These are phyloP conservation scores for Archaeoteleia sp. DNA, from an alignment of 2,888 invertebrate genomes.

Conservation along the genomic window DNA sequence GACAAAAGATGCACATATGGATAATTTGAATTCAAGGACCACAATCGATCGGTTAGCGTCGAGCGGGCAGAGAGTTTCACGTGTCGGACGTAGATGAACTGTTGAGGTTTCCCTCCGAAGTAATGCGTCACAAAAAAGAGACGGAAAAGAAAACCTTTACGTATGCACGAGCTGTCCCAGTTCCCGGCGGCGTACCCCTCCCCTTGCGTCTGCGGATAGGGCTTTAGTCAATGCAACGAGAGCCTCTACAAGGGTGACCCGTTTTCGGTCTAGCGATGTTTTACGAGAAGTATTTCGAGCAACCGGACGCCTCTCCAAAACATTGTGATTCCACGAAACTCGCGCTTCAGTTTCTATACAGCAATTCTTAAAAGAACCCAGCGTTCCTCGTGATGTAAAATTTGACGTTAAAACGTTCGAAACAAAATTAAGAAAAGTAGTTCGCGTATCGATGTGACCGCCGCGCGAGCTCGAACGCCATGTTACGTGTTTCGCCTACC, in stretches of 20 bases:
- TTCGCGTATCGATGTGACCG: too few relatives aligned
- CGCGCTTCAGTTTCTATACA: slow-evolving; percentile 23
- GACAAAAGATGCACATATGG: slow-evolving; percentile 33
- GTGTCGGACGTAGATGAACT: slow-evolving; percentile 61
- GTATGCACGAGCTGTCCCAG: slow-evolving; percentile 60
- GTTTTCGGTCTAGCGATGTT: slow-evolving; percentile 58
- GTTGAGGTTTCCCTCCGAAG: slow-evolving; percentile 62
- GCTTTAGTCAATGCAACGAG: slow-evolving; percentile 54
- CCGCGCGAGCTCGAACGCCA: too few relatives aligned
- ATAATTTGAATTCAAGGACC: slow-evolving; percentile 61
- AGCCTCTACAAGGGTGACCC: slow-evolving; percentile 56
- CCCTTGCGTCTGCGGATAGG: slow-evolving; percentile 37
- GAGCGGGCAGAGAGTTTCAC: slow-evolving; percentile 53
- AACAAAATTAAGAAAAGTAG: too few relatives aligned
- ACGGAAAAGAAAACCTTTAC: slow-evolving; percentile 36
- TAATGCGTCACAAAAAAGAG: slow-evolving; percentile 52
- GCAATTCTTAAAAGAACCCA: slow-evolving; percentile 15
- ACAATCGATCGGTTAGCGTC: slow-evolving; percentile 57
- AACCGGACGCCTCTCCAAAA: slow-evolving; percentile 37
- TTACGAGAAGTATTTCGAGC: slow-evolving; percentile 40
- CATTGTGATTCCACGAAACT: slow-evolving; percentile 28
- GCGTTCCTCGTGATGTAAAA: too few relatives aligned
- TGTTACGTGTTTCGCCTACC: too few relatives aligned
- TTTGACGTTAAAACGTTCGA: too few relatives aligned
- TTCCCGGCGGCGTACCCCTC: slow-evolving; percentile 53